Conservation (phyloP, 2,113 vertebrate genomes). For the Meleagris gallopavo region DNA sequence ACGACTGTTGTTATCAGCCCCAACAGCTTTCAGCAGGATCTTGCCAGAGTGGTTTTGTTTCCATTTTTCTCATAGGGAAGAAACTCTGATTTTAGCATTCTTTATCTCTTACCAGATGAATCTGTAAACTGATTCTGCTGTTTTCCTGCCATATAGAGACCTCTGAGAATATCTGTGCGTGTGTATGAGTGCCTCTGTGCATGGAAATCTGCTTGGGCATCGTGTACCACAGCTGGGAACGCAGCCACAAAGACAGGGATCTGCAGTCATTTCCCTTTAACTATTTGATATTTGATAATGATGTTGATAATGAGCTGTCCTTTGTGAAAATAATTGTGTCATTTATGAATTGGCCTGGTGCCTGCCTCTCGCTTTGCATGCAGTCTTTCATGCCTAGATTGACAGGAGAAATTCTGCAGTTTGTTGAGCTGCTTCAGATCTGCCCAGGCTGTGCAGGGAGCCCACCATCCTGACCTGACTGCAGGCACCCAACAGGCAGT, state of each 20-base stretch:
- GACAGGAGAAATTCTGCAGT: not conserved
- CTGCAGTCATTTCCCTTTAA: not conserved
- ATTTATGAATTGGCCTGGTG: not conserved
- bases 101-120: not conserved
- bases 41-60: not conserved
- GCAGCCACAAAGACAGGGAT: not conserved
- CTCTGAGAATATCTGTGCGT: not conserved
- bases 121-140: slow-evolving; percentile 2
- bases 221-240: not conserved
- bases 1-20: not conserved
- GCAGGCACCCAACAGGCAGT: not conserved
- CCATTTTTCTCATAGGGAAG: not conserved
- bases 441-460: not conserved
- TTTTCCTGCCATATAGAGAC: not conserved
- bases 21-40: not conserved
- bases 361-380: not conserved
- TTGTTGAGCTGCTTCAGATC: not conserved
- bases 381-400: not conserved
- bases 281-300: not conserved
- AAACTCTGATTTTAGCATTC: not conserved
- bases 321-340: not conserved
- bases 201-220: not conserved
- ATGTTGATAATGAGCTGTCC: not conserved
- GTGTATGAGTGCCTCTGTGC: not conserved
- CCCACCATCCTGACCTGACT: not conserved